Evolutionary conservation across 2,888 invertebrate species (phyloP).

Genomic region (Habroteleia sp.): DNA sequence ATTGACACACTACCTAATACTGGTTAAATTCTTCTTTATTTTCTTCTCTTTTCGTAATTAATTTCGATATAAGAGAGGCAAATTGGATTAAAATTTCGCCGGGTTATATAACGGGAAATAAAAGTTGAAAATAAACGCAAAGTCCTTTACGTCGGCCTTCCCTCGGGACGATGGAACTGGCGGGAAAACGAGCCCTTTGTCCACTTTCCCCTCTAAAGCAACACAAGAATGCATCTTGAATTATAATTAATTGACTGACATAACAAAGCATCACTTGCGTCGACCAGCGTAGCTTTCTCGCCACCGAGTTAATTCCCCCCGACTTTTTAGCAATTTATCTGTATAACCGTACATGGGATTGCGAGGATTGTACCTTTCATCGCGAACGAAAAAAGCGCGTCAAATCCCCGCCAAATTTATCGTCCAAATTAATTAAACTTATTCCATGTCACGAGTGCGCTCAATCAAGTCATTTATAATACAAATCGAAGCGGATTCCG

Average conservation of each 20-base stretch:
- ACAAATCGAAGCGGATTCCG: constrained; percentile 16
- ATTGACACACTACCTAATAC: constrained; percentile 29
- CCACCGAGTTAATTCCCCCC: constrained; percentile 51
- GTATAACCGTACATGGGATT: constrained; percentile 32
- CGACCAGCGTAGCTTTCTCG: constrained; percentile 51
- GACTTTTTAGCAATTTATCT: constrained; percentile 44
- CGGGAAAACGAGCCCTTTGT: constrained; percentile 62
- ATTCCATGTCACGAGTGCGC: constrained; percentile 17
- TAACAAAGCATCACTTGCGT: constrained; percentile 63
- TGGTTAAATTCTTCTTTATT: constrained; percentile 17
- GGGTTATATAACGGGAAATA: constrained; percentile 39
- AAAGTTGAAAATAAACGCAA: constrained; percentile 51
- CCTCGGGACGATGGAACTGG: constrained; percentile 49
- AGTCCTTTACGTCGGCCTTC: constrained; percentile 46
- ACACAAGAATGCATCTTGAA: constrained; percentile 66
- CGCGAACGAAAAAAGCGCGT: constrained; percentile 23
- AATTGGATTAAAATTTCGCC: constrained; percentile 55
- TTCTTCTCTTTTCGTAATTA: constrained; percentile 27
- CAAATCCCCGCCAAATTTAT: constrained; percentile 38
- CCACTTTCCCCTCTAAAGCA: constrained; percentile 54
- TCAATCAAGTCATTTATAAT: constrained; percentile 43
- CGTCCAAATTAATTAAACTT: constrained; percentile 43
- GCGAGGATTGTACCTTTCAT: constrained; percentile 43
- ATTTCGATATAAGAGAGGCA: constrained; percentile 27
- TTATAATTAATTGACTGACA: constrained; percentile 70